Evolutionary conservation across 1,140 invertebrate species (phyloP), one percentile per base, ranked within the genome.

Genomic region (Hyphantria cunea): DNA sequence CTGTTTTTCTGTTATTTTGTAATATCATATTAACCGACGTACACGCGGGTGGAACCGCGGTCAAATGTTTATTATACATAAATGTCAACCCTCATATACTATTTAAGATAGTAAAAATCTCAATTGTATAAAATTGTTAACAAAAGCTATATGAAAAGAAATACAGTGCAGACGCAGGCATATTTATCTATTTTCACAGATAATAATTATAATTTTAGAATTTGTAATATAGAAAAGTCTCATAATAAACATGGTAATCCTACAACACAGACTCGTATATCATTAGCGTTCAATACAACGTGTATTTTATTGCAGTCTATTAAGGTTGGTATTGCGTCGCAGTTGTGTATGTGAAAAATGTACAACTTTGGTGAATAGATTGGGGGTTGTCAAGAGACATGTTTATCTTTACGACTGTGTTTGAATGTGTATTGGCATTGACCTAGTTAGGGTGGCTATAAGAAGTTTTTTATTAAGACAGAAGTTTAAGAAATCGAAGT

Each of bases 331-430:
- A 37, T 58, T 58, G 6, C 45, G 25, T 25, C 10, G 34, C 6
- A 17, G 0, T n/a, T 45, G 15, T 14, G 14, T 59, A 13, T 14
- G 31, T 59, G 55, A 66, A 32, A 59, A 59, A 65, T 59, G 49
- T 25, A 8, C 33, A 47, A 51, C 6, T 59, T 49, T 4, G n/a
- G 39, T 11, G 9, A n/a, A 44, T 44, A 12, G n/a, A 13, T 44
- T 6, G 41, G 13, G 41, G 41, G n/a, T 44, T 44, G 41, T 44
- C 41, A 37, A 37, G 41, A 44, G 41, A 44, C 41, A 13, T 44
- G 55, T 48, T 58, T 58, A 58, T 49, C 55, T 58, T 58, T 58
- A 58, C 47, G 33, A 31, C 42, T 37, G 13, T 33, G 5, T 33
- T 48, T 56, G 44, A 47, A n/a, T 11, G 33, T 14, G 48, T 58